Evolutionary conservation across 2,113 vertebrate genomes (phyloP), one percentile per base, ranked within the genome.

Genomic region (Peromyscus polionotus): DNA sequence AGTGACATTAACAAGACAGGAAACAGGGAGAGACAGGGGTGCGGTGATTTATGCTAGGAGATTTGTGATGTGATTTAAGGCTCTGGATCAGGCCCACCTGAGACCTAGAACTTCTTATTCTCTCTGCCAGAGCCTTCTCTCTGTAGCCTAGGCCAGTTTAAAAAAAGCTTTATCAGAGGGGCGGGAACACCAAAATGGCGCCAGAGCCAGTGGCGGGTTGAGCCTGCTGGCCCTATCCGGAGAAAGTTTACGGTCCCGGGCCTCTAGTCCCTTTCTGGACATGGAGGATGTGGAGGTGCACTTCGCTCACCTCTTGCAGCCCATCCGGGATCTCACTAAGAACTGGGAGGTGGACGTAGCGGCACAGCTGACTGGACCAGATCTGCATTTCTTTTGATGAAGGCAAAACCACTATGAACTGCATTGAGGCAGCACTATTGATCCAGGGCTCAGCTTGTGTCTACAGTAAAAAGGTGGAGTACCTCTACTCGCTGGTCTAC

Each of bases 301-400:
- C 2, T 99, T 99, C 94, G 97, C 98, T 70, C 99, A 99, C 98
- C 99, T 99, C 80, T 98, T 99, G 93, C 99, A 99, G 98, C 99
- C 99, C 63, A 99, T 99, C 94, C 98, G 99, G 0, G 99, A 99
- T 92, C 99, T 99, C 92, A 99, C 99, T 57, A 99, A 99, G 98
- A 99, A 99, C 99, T 99, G 99, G 99, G 99, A 99, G 89, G 98
- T 99, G 93, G 99, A 99, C 0, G 99, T 99, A 98, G 99, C 99
- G 0, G 95, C 99, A 0, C 99, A 99, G 98, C 98, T 99, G 2
- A 99, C 97, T 99, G 98, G 99, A 99, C 22, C 99, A 99, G 45
- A 99, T 99, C 98, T 99, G 99, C 97, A 99, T 99, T 85, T 99
- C 99, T n/a, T 99, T 99, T 0, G 99, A 99, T 36, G 99, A 99